These are phyloP conservation scores for Sebastes oblongus DNA, from an alignment of 2,797 vertebrate species.

Conservation along the genomic window DNA sequence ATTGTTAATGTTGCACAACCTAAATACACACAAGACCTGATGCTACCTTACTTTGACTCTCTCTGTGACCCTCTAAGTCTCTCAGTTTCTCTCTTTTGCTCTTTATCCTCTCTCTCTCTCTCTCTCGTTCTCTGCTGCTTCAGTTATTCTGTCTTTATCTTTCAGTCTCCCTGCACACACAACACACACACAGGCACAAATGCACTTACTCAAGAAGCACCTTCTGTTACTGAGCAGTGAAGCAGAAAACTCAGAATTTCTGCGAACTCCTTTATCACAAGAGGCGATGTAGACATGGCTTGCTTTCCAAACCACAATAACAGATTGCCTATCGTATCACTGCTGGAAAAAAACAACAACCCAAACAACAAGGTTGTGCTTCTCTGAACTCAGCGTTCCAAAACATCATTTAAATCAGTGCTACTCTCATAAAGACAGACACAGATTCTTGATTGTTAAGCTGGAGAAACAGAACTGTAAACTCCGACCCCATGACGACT, in stretches of 20 bases:
- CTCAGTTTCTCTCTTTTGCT: slow-evolving; percentile 1
- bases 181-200: slow-evolving; percentile 23
- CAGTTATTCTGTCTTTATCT: slow-evolving; percentile 14
- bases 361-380: slow-evolving; percentile 28
- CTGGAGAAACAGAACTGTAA: slow-evolving; percentile 24
- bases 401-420: slow-evolving; percentile 51
- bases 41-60: slow-evolving; percentile 25
- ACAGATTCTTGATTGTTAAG: slow-evolving; percentile 26
- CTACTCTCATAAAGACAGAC: slow-evolving; percentile 27
- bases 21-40: slow-evolving; percentile 15
- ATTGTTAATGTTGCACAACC: slow-evolving; percentile 43
- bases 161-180: not conserved
- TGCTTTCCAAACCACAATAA: slow-evolving; percentile 64
- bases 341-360: not conserved
- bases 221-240: slow-evolving; percentile 33
- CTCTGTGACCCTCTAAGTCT: not conserved
- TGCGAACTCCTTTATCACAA: slow-evolving; percentile 43
- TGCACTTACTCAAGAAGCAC: slow-evolving; percentile 11
- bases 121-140: slow-evolving; percentile 11
- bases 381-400: slow-evolving; percentile 63
- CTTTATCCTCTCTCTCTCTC: not conserved
- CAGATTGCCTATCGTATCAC: slow-evolving; percentile 46
- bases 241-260: slow-evolving; percentile 40
- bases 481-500: not conserved
- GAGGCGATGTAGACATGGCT: slow-evolving; percentile 38